Evolutionary conservation across 2,888 invertebrate species (phyloP), one percentile per base, ranked within the genome.

Genomic region (Diarsia dahlii): DNA sequence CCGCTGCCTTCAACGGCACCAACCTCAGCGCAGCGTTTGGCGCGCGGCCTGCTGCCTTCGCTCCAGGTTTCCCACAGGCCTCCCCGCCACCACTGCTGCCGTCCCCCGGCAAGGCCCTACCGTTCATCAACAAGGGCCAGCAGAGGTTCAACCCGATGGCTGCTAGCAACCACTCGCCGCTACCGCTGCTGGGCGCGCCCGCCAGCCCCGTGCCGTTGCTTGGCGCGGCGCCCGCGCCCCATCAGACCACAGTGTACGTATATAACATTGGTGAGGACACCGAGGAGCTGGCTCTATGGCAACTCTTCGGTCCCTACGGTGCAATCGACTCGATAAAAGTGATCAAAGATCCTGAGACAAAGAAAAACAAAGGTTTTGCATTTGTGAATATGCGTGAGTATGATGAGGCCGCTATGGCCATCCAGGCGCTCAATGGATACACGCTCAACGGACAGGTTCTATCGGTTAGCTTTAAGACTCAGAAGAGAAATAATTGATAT

Each of bases 381-480:
- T 97, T 97, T 89, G 96, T 97, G 69, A 97, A 97, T 91, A 97
- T 97, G 97, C 93, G 97, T 88, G 97, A 97, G 92, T 97, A 96
- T 84, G 96, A 96, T 84, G 97, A 97, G 93, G 97, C 97, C 34
- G 95, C 97, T 48, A 95, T 96, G 95, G 97, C 97, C 87, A 97
- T 97, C 87, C 96, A 96, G 92, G 95, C 96, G 72, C 95, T 97
- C 91, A 97, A 97, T 84, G 97, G 97, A 84, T 96, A 96, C 91
- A 95, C 96, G 94, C 96, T 97, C 94, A 97, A 96, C 88, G 97
- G 96, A 88, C 97, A 97, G 94, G 97, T 97, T 92, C 94, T 97
- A 91, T 96, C 97, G 71, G 97, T 97, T 95, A 97, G 96, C 94
- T 97, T 97, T 96, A 97, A 97, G 94, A 97, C 97, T 82, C 96